A percentile compares a stretch with the other conserved stretches of the same genome.
phyloP scores from a whole-genome alignment of 2,113 vertebrate species.

The Plecotus auritus region DNA sequence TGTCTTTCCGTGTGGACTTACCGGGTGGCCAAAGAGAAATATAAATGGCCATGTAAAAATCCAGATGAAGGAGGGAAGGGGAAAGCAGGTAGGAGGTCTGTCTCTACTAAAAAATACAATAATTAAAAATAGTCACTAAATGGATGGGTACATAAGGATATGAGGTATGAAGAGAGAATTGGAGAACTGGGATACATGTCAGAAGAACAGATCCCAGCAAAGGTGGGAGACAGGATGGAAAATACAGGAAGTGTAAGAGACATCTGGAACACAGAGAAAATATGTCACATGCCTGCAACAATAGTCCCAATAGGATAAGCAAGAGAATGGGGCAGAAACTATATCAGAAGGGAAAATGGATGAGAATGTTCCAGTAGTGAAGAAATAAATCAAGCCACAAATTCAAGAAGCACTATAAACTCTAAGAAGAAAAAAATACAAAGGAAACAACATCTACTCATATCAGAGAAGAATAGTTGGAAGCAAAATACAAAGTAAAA shows the following conservation, averaged over 20 bases:
- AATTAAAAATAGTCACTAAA: slow-evolving; percentile 13
- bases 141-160: not conserved
- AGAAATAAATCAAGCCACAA: slow-evolving; percentile 10
- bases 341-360: not conserved
- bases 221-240: not conserved
- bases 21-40: not conserved
- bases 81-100: not conserved
- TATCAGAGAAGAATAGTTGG: not conserved
- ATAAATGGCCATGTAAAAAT: not conserved
- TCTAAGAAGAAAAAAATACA: not conserved
- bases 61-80: not conserved
- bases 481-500: slow-evolving; percentile 13
- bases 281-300: not conserved
- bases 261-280: not conserved
- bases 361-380: not conserved
- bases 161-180: not conserved
- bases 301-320: not conserved
- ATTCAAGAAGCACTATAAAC: not conserved
- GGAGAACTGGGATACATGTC: not conserved
- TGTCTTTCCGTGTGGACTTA: not conserved
- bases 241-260: not conserved
- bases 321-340: not conserved
- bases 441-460: not conserved
- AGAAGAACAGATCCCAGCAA: not conserved
- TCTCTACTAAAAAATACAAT: not conserved